These are phyloP conservation scores for Charina bottae DNA, from an alignment of 2,113 vertebrate genomes.

Conservation along the genomic window DNA sequence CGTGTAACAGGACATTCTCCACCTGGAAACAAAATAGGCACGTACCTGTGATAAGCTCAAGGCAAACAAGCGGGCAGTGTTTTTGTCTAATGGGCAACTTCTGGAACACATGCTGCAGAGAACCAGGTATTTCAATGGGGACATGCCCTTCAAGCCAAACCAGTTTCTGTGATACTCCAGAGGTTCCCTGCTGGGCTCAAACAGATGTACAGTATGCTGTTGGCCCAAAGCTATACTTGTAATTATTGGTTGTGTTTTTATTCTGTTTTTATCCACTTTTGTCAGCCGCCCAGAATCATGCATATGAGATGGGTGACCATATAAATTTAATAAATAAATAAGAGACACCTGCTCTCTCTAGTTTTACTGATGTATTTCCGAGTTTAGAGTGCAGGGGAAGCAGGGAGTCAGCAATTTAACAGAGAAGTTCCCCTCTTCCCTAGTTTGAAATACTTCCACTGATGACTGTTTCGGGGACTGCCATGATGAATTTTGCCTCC, in stretches of 20 bases:
- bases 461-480: too few species aligned
- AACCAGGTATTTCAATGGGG: not conserved
- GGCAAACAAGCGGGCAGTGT: not conserved
- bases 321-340: not conserved
- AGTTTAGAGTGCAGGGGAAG: not conserved
- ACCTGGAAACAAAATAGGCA: conserved; percentile 77
- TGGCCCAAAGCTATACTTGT: not conserved
- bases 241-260: not conserved
- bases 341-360: not conserved
- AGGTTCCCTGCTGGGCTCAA: not conserved
- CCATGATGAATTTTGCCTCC: too few species aligned
- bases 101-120: not conserved
- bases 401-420: not conserved
- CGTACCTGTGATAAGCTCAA: not conserved
- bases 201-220: not conserved
- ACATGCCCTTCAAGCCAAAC: not conserved
- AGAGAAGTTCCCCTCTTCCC: not conserved
- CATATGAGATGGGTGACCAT: not conserved
- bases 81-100: not conserved
- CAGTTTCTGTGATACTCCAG: not conserved
- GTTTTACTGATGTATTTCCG: not conserved
- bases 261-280: not conserved
- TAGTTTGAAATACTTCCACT: too few species aligned
- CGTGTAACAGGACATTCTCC: conserved; percentile 97
- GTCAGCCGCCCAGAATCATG: not conserved